Percentiles rank a stretch among this genome's conserved stretches.
phyloP scores from a whole-genome alignment of 1,140 invertebrate species.

The Anastrepha obliqua region DNA sequence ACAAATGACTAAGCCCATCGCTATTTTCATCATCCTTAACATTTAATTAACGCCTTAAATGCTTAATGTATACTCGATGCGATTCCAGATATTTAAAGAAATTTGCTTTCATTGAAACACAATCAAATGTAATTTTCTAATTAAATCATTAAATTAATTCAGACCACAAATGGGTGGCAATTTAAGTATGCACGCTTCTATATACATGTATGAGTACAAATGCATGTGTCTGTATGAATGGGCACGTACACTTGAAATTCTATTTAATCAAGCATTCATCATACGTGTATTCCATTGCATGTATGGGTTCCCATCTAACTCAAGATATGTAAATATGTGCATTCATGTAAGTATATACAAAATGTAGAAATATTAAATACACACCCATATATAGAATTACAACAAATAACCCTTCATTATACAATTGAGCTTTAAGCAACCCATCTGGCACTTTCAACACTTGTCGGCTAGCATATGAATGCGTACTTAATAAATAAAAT shows the following conservation, averaged over 20 bases:
- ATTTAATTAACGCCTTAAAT: neutral
- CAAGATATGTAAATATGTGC: no score
- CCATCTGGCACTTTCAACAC: conserved; percentile 49
- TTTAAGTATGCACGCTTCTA: neutral
- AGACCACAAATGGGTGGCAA: conserved; percentile 10
- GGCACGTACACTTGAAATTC: no score
- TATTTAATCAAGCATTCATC: no score
- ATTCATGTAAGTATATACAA: neutral
- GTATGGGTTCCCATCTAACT: neutral
- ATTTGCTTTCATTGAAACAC: neutral
- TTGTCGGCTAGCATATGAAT: neutral
- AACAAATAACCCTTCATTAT: conserved; percentile 47
- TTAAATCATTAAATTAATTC: conserved; percentile 49
- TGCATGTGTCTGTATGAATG: no score
- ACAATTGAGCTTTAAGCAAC: conserved; percentile 52
- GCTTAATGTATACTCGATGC: neutral
- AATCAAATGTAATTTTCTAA: conserved; percentile 51
- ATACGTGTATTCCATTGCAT: neutral
- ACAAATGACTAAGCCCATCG: no score
- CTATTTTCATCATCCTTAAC: no score
- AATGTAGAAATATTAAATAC: no score
- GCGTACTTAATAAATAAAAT: conserved; percentile 18
- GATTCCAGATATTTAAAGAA: neutral
- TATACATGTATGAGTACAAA: neutral
- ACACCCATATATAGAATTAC: neutral